These are phyloP conservation scores for Pelusios castaneus DNA, from an alignment of 2,113 vertebrate species.

Conservation along the genomic window DNA sequence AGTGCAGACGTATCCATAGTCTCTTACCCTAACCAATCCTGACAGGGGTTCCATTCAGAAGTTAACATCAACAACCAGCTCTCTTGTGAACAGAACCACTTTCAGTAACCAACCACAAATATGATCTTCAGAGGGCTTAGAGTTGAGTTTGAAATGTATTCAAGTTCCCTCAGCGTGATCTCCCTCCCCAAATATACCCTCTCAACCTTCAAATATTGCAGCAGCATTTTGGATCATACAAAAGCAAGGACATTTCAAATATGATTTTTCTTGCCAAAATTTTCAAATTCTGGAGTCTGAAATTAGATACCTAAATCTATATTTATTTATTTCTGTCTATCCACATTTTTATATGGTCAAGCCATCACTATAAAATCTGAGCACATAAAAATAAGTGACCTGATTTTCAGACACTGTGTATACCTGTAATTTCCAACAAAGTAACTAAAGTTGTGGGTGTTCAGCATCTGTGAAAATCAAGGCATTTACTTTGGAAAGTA, in stretches of 20 bases:
- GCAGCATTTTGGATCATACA: neutral
- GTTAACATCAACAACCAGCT: neutral
- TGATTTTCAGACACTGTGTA: neutral
- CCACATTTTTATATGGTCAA: neutral
- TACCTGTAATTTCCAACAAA: neutral
- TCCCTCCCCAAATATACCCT: neutral
- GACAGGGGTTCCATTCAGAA: neutral
- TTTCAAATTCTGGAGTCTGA: neutral
- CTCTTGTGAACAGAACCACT: neutral
- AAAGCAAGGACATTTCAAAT: neutral
- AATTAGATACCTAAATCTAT: neutral
- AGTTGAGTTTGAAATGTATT: neutral
- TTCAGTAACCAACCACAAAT: neutral
- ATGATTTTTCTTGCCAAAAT: neutral
- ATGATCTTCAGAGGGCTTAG: neutral
- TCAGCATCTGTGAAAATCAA: neutral
- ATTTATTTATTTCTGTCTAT: neutral
- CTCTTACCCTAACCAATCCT: neutral
- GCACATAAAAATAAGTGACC: neutral
- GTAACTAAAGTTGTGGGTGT: neutral
- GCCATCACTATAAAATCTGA: neutral
- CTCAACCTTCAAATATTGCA: neutral
- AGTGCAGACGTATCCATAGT: no score
- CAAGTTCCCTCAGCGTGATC: neutral
- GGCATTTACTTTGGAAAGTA: neutral